Evolutionary conservation across 2,888 invertebrate species (phyloP).

Genomic region (Aphodius sticticus): DNA sequence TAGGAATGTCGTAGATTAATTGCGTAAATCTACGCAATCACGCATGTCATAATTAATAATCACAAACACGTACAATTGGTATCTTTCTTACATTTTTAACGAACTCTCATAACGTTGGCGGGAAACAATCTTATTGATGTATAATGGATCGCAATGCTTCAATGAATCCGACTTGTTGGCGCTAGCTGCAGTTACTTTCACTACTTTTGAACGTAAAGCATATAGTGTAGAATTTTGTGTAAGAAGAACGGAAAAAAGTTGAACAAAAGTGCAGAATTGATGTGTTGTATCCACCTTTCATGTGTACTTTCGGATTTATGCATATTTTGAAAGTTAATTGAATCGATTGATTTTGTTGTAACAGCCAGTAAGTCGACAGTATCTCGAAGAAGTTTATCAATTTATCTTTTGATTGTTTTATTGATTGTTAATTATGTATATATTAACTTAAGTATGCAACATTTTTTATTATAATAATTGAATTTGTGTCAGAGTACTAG

Average conservation of each 20-base stretch:
- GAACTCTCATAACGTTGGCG: not conserved
- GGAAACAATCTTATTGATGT: not conserved
- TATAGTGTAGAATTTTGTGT: not conserved
- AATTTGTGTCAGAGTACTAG: no score
- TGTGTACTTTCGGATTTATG: not conserved
- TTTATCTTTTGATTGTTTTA: no score
- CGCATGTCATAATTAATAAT: not conserved
- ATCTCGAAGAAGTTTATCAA: no score
- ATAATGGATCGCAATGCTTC: not conserved
- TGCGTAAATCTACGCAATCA: not conserved
- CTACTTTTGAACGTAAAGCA: not conserved
- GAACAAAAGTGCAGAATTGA: not conserved
- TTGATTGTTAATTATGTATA: no score
- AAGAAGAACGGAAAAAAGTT: not conserved
- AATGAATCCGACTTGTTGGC: not conserved
- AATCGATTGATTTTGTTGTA: not conserved
- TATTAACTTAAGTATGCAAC: no score
- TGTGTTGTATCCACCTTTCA: not conserved
- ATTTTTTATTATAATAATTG: no score
- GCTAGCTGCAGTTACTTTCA: not conserved
- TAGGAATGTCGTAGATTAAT: not conserved
- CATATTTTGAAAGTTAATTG: not conserved
- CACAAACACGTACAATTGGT: not conserved
- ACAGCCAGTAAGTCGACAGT: no score
- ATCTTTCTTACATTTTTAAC: not conserved